Evolutionary conservation across 2,113 vertebrate species (phyloP).

Genomic region (Elephas maximus): DNA sequence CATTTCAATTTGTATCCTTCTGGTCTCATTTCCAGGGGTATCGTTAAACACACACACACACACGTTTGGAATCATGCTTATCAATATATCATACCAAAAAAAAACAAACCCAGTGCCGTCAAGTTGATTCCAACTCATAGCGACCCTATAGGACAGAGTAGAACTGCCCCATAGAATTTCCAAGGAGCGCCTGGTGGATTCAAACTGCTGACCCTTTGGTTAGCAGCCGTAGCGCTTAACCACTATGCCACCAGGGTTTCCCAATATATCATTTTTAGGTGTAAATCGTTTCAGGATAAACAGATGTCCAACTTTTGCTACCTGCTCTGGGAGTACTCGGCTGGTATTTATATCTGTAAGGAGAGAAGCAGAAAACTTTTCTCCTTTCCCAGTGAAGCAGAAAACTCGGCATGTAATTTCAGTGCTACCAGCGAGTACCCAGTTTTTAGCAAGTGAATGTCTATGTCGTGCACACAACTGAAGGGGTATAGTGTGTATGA

Average conservation of each 20-base stretch:
- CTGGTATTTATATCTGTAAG: neutral
- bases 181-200: no score
- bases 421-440: neutral
- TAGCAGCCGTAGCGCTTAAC: no score
- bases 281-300: neutral
- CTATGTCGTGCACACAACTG: neutral
- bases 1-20: slow-evolving; percentile 15
- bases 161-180: no score
- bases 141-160: no score
- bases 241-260: no score
- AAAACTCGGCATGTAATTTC: neutral
- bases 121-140: no score
- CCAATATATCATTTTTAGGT: neutral
- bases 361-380: neutral
- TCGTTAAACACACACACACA: neutral
- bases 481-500: neutral
- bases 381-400: neutral
- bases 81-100: neutral
- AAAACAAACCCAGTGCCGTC: no score
- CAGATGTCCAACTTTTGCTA: neutral
- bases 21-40: neutral
- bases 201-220: no score
- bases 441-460: neutral
- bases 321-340: neutral
- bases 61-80: neutral